These are phyloP conservation scores for Callinectes sapidus DNA, from an alignment of 2,888 invertebrate species.

Conservation along the genomic window DNA sequence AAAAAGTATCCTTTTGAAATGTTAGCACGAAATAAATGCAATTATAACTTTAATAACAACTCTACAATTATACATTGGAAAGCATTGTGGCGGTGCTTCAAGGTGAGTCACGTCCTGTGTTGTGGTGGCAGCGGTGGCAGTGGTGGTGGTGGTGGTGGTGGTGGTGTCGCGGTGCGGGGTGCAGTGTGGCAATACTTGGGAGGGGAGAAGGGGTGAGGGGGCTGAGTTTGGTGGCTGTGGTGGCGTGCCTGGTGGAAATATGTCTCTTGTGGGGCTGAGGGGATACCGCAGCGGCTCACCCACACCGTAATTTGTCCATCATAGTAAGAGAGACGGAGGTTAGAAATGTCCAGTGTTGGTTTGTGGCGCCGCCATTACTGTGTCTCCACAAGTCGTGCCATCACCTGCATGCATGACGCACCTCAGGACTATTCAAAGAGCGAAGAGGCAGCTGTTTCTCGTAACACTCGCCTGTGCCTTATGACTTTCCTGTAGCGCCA, in stretches of 20 bases:
- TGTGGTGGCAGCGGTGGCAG: background rate
- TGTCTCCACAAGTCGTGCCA: background rate
- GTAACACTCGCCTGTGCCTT: too few relatives aligned
- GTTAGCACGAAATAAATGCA: background rate
- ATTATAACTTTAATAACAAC: background rate
- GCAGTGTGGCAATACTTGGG: background rate
- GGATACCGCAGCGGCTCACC: background rate
- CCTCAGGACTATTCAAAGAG: background rate
- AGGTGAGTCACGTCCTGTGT: background rate
- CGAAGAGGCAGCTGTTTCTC: too few relatives aligned
- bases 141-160: background rate
- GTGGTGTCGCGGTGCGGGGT: background rate
- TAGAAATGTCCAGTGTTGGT: background rate
- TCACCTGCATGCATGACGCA: background rate
- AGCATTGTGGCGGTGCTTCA: background rate
- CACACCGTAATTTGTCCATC: background rate
- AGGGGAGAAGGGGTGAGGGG: too few relatives aligned
- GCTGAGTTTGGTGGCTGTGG: background rate
- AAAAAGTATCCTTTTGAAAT: background rate
- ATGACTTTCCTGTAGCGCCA: too few relatives aligned
- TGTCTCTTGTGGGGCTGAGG: background rate
- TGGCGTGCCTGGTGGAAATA: background rate
- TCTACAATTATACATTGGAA: background rate
- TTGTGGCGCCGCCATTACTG: background rate
- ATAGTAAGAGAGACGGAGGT: background rate